Conservation (phyloP, 1,140 invertebrate species). For the Phymastichus coffea region DNA sequence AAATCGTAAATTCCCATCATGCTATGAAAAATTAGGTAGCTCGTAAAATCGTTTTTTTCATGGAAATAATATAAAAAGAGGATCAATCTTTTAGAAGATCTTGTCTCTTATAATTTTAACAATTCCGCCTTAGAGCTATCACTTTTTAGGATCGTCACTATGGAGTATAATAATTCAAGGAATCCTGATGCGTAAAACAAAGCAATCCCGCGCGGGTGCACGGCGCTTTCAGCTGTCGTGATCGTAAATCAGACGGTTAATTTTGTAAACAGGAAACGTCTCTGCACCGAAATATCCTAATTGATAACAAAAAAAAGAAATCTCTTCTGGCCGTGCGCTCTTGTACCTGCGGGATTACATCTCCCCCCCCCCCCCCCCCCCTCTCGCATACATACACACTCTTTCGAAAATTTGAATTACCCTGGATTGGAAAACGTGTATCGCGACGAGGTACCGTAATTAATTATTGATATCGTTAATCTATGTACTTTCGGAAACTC, state of each 20-base stretch:
- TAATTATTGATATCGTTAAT: too few species aligned
- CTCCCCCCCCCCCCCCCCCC: too few species aligned
- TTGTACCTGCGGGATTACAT: too few species aligned
- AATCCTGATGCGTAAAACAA: conserved; percentile 24
- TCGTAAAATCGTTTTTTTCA: conserved; percentile 8
- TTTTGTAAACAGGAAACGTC: conserved; percentile 28
- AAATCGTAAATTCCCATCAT: conserved; percentile 11
- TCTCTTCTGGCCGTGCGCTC: too few species aligned
- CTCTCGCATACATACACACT: too few species aligned
- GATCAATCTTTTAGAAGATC: conserved; percentile 17
- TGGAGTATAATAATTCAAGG: conserved; percentile 7
- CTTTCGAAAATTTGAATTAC: too few species aligned
- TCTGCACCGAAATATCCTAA: conserved; percentile 1
- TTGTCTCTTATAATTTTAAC: not conserved
- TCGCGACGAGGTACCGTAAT: too few species aligned
- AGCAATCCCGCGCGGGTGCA: not conserved
- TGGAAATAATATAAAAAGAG: conserved; percentile 9
- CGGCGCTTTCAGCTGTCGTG: conserved; percentile 13
- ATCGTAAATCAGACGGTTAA: conserved; percentile 19
- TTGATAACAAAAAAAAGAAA: too few species aligned
- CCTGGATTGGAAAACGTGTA: too few species aligned
- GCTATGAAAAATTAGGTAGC: conserved; percentile 12
- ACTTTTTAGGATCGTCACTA: not conserved
- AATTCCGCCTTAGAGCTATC: not conserved
- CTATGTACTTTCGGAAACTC: too few species aligned